These are phyloP conservation scores for Chrysolina haemoptera DNA, from an alignment of 2,888 invertebrate species.

Conservation along the genomic window DNA sequence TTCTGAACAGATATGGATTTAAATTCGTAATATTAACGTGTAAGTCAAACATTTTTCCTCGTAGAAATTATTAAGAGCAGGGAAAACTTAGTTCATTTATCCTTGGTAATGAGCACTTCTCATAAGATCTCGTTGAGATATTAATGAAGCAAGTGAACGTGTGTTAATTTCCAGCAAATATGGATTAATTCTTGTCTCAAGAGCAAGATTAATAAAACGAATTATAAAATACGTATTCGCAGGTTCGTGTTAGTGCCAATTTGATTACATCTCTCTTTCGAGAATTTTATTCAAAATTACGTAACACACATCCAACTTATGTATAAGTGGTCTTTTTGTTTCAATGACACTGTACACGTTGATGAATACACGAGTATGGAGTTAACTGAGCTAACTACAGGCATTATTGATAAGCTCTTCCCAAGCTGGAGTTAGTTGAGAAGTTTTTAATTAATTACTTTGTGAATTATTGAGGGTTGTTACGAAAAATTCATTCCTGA, in stretches of 20 bases:
- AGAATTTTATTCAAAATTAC: conserved; percentile 1
- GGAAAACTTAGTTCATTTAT: not conserved
- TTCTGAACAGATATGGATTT: too few relatives aligned
- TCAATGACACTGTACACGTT: not conserved
- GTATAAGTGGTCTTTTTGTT: conserved; percentile 13
- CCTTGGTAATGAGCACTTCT: conserved; percentile 16
- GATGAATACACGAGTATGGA: conserved; percentile 10
- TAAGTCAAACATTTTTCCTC: too few relatives aligned
- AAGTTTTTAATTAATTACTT: conserved; percentile 18
- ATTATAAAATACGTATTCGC: not conserved
- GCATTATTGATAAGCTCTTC: conserved; percentile 16
- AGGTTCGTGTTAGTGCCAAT: not conserved
- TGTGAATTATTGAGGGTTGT: conserved; percentile 6
- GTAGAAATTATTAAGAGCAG: not conserved
- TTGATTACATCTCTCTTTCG: not conserved
- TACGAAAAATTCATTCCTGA: conserved; percentile 9
- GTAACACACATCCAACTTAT: not conserved
- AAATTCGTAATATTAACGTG: too few relatives aligned
- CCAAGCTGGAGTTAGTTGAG: conserved; percentile 10
- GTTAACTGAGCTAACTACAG: conserved; percentile 15
- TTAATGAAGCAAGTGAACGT: conserved; percentile 12
- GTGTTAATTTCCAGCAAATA: conserved; percentile 5
- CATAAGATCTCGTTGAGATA: conserved; percentile 8
- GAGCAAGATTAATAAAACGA: conserved; percentile 2
- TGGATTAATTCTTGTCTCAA: conserved; percentile 14